Conservation (phyloP, 2,888 invertebrate genomes). For the Sminthurides aquaticus region DNA sequence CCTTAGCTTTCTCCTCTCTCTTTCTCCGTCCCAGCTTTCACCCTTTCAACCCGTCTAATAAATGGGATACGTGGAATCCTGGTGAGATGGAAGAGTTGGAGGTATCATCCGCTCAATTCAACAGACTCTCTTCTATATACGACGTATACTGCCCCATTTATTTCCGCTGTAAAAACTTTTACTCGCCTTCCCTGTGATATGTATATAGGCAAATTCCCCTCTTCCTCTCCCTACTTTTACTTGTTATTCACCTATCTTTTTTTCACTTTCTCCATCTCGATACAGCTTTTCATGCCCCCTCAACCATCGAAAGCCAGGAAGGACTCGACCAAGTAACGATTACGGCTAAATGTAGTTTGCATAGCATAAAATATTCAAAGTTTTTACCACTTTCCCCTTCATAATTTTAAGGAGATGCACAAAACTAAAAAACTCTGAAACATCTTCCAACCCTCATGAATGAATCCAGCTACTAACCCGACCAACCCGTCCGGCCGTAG, state of each 20-base stretch:
- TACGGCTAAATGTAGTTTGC: slow-evolving; percentile 23
- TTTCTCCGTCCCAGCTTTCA: background rate
- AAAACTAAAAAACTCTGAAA: background rate
- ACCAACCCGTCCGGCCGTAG: too few relatives aligned
- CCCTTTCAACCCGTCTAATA: background rate
- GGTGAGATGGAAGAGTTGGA: background rate
- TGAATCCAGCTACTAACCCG: slow-evolving; percentile 15
- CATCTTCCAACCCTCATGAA: slow-evolving; percentile 18
- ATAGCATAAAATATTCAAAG: slow-evolving; percentile 36
- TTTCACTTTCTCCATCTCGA: slow-evolving; percentile 5
- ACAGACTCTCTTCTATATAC: background rate
- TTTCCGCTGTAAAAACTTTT: slow-evolving; percentile 4
- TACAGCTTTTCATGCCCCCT: background rate
- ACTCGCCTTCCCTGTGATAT: background rate
- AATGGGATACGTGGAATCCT: background rate
- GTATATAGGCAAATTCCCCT: background rate
- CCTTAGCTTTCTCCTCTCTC: background rate
- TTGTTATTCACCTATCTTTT: background rate
- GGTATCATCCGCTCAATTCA: background rate
- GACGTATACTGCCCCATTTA: slow-evolving; percentile 2
- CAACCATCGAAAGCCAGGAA: background rate
- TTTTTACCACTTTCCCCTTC: slow-evolving; percentile 26
- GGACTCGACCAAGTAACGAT: slow-evolving; percentile 17
- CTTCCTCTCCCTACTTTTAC: background rate
- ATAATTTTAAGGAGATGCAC: slow-evolving; percentile 37